Base-by-base conservation (phyloP, 2,888 invertebrate genomes). In the Therioaphis trifolii region DNA sequence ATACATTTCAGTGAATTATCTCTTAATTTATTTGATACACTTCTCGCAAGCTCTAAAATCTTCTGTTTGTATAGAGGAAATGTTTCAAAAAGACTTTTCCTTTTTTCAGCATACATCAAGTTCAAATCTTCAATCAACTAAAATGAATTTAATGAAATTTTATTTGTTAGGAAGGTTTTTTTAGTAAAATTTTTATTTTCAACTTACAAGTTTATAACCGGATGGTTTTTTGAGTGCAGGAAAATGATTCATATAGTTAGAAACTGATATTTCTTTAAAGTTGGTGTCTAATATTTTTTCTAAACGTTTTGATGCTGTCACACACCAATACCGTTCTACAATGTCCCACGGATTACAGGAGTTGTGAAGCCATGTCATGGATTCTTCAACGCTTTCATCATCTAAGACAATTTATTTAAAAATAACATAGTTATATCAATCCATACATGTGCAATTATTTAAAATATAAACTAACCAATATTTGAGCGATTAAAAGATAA, bases 111-210 rank as follows among this genome's bases (percentile, higher is more conserved):
- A 4, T 40, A 68, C 3, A 63, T 35, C 29, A 63, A n/a, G n/a
- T 63, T 63, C 11, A 63, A 63, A 63, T 63, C 63, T 63, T 63
- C 63, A n/a, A 63, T 63, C 63, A 63, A n/a, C 63, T 63, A 63
- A 63, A 63, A 63, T n/a, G n/a, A n/a, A n/a, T n/a, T 21, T 7
- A 63, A 63, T 63, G 4, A 27, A 49, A 15, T 63, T 63, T n/a
- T n/a, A n/a, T 63, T 63, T 2, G 27, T 35, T 14, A 2, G 0
- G 2, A 66, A 18, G 14, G n/a, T n/a, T n/a, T n/a, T n/a, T n/a
- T 35, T 18, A 35, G n/a, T 35, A n/a, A n/a, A 35, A 66, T n/a
- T 27, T 27, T 66, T 35, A 35, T 66, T 66, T 66, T 27, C 2
- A 40, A 40, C 68, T 68, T 40, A 68, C 68, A 68, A 40, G 68